These are phyloP conservation scores for Tachystola acroxantha DNA, from an alignment of 2,888 invertebrate species.

Conservation along the genomic window DNA sequence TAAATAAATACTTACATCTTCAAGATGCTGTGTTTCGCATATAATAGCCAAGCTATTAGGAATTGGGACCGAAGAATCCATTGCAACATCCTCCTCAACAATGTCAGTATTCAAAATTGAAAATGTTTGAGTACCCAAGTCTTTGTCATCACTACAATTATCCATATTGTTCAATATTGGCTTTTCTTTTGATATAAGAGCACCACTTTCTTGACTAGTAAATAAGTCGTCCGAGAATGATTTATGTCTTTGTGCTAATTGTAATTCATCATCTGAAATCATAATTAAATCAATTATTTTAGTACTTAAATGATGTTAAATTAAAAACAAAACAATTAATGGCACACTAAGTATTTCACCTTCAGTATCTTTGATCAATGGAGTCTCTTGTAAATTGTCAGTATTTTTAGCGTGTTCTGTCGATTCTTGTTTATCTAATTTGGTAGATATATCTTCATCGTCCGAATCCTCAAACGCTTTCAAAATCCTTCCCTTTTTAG, in stretches of 20 bases:
- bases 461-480: conserved; percentile 73
- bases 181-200: conserved; percentile 12
- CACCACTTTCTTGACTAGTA: conserved; percentile 41
- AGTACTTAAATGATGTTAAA: background rate
- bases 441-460: conserved; percentile 39
- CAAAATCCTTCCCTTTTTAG: conserved; percentile 60
- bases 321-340: background rate
- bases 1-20: conserved; percentile 40
- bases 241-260: conserved; percentile 48
- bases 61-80: conserved; percentile 13
- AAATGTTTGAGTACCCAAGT: conserved; percentile 50
- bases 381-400: conserved; percentile 8
- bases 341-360: conserved; percentile 35
- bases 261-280: conserved; percentile 55
- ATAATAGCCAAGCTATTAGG: conserved; percentile 29
- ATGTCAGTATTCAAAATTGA: conserved; percentile 37
- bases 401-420: conserved; percentile 2
- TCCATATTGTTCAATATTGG: conserved; percentile 9
- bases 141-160: conserved; percentile 22
- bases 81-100: conserved; percentile 11
- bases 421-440: conserved; percentile 7
- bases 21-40: conserved; percentile 35
- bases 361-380: conserved; percentile 37
- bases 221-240: conserved; percentile 52
- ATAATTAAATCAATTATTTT: conserved; percentile 2